Conservation (phyloP, 2,797 vertebrate genomes). For the Coendou prehensilis region DNA sequence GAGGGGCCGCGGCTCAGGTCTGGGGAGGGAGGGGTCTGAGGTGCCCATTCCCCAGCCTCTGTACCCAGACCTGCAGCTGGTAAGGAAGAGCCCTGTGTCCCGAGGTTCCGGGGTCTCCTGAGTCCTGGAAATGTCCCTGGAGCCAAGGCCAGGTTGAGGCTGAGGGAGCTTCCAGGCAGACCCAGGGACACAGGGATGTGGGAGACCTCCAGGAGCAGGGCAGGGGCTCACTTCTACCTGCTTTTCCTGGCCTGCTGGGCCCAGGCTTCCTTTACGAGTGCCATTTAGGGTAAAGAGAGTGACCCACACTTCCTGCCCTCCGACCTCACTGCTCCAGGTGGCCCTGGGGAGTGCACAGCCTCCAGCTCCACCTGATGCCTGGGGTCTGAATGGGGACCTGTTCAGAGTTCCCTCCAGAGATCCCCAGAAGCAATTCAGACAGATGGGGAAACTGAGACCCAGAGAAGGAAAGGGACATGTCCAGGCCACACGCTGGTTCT, state of each 20-base stretch:
- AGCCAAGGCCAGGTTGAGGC: neutral
- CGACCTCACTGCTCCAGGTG: neutral
- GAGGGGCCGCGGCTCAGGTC: neutral
- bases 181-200: neutral
- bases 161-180: neutral
- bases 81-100: neutral
- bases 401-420: neutral
- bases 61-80: neutral
- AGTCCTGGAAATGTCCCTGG: neutral
- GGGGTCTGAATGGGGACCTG: neutral
- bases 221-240: neutral
- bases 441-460: neutral
- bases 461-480: neutral
- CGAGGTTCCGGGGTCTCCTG: accelerated
- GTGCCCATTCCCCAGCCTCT: neutral
- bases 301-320: neutral
- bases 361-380: neutral
- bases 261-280: neutral
- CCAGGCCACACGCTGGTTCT: accelerated
- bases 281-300: neutral
- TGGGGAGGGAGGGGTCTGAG: neutral
- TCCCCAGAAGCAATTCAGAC: neutral
- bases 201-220: neutral
- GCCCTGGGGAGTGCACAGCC: accelerated
- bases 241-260: neutral